Conservation (phyloP, 1,140 invertebrate genomes). For the Ladona fulva region DNA sequence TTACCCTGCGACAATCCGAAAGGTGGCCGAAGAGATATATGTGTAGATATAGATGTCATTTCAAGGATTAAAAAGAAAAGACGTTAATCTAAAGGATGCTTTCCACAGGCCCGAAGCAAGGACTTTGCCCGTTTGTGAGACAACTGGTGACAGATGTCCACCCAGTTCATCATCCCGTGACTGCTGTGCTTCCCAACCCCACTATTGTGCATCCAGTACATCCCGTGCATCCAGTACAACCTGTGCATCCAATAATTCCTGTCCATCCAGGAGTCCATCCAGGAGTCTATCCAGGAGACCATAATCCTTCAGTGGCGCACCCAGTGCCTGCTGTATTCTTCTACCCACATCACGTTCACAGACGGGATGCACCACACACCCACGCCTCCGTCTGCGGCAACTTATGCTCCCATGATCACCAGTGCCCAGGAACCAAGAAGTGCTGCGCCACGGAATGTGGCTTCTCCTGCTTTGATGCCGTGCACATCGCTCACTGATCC, state of each 20-base stretch:
- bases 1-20: too few species aligned
- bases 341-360: not conserved
- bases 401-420: not conserved
- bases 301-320: not conserved
- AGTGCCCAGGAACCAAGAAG: conserved; percentile 14
- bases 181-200: too few species aligned
- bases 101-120: conserved; percentile 1
- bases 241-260: not conserved
- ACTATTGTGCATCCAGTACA: too few species aligned
- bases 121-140: conserved; percentile 7
- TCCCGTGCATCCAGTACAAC: too few species aligned
- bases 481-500: not conserved
- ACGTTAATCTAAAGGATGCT: too few species aligned
- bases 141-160: not conserved
- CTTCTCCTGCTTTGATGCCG: conserved; percentile 12
- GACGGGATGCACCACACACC: not conserved
- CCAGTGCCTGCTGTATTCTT: not conserved
- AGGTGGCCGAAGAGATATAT: too few species aligned
- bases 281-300: not conserved
- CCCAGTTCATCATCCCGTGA: not conserved
- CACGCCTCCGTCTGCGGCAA: conserved; percentile 14
- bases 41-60: too few species aligned
- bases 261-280: not conserved
- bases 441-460: conserved; percentile 17
- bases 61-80: too few species aligned